Evolutionary conservation across 2,113 vertebrate species (phyloP), one percentile per base, ranked within the genome.

Genomic region (Lophius piscatorius): DNA sequence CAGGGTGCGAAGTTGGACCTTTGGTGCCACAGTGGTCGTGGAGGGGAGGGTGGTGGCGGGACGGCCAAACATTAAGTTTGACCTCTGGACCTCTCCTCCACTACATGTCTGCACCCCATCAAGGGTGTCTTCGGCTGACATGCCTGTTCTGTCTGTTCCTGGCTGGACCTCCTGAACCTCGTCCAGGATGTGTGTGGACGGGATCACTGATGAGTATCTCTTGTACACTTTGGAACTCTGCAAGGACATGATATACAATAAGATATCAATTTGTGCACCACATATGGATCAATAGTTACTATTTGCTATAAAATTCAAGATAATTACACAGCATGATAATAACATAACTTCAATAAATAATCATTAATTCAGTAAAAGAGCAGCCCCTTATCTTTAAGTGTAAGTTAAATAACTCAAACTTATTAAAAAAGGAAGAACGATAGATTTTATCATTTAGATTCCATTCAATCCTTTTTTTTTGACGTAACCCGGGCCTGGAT

Each of bases 1-100:
- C 28, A 90, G 90, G 41, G 72, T 17, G 2, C 93, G 91, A 24
- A 95, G 52, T 1, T 94, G 92, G 61, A 95, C 90, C 76, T 88
- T 81, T 6, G 78, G 57, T 9, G 71, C 28, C 22, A 24, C 1
- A 70, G 67, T 67, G 71, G 55, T n/a, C n/a, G n/a, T 24, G 4
- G 89, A 82, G 70, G 85, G 56, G 51, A 67, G 16, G 60, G 87
- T 87, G 41, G 81, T 70, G 70, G 76, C 82, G 11, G 89, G 76
- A 59, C 90, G 93, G 36, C 72, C 69, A 4, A 85, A 78, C 24
- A 68, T 70, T 10, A 74, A 35, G 10, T 64, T 78, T 3, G 87
- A 75, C 45, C 79, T 88, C 39, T 84, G 89, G 7, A 63, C 46
- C 1, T 89, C 86, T 10, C n/a, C 78, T 21, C 38, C 59, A 14